Percentiles rank a stretch among this genome's conserved stretches.
phyloP scores from a whole-genome alignment of 2,113 vertebrate species.

The Sylvietta virens region DNA sequence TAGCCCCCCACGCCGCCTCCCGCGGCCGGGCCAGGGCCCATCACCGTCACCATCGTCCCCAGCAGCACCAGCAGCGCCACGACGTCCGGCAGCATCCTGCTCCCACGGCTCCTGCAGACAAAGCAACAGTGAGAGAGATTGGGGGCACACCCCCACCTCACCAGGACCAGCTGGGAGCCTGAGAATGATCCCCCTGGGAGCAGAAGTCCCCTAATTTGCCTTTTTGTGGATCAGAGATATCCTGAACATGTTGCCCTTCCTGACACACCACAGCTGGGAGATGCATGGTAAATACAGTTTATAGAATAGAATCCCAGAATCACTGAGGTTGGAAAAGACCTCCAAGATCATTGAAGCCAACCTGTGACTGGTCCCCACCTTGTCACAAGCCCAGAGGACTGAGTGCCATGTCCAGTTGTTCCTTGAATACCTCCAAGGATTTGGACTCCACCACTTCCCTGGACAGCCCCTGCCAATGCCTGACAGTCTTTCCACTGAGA shows the following conservation, averaged over 20 bases:
- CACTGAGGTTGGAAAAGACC: background rate
- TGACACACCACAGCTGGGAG: fast-evolving
- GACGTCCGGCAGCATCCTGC: slow-evolving; percentile 48
- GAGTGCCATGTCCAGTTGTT: background rate
- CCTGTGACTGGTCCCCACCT: background rate
- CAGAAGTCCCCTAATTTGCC: fast-evolving
- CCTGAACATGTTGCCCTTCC: fast-evolving
- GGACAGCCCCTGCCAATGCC: background rate
- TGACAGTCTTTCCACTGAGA: background rate
- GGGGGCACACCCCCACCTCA: fast-evolving
- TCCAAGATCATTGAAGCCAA: background rate
- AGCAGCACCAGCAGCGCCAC: slow-evolving; percentile 66
- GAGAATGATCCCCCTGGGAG: background rate
- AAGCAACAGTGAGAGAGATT: background rate
- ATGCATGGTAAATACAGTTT: fast-evolving
- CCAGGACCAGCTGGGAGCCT: fast-evolving
- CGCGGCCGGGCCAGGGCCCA: slow-evolving; percentile 16
- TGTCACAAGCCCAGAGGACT: background rate
- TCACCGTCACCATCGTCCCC: background rate
- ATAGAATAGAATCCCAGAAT: background rate
- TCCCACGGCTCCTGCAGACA: background rate
- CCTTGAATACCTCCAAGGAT: background rate
- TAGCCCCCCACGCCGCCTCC: slow-evolving; percentile 83
- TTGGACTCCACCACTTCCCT: background rate
- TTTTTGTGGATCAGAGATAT: background rate